phyloP scores from a whole-genome alignment of 30 jellyfish, hydroid and myxozoan species.

The Aurelia sp. region DNA sequence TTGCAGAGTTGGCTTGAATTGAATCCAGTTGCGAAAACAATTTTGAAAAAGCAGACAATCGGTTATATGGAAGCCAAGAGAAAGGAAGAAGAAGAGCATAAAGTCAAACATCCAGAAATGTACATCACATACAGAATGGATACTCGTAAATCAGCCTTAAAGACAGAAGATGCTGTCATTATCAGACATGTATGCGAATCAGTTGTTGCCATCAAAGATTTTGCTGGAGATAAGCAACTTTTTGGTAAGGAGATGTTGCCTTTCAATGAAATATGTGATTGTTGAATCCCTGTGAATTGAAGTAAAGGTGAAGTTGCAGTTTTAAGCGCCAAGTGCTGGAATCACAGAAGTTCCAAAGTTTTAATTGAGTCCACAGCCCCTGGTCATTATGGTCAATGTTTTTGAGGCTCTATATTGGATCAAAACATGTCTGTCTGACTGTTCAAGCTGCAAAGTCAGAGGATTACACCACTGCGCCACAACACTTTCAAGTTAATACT shows the following conservation, averaged over 20 bases:
- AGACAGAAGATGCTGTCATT: conserved; percentile 51
- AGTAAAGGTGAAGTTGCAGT: too few species aligned
- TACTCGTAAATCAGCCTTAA: conserved; percentile 88
- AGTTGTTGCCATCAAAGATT: conserved; percentile 83
- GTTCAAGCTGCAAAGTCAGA: too few species aligned
- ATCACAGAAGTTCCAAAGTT: too few species aligned
- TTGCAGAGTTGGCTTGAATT: conserved; percentile 86
- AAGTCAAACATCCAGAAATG: conserved; percentile 82
- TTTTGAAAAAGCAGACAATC: conserved; percentile 72
- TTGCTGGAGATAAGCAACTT: conserved; percentile 77
- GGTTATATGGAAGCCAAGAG: conserved; percentile 76
- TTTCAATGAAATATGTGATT: neutral
- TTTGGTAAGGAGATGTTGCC: conserved; percentile 73
- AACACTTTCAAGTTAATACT: too few species aligned
- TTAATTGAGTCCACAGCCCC: too few species aligned
- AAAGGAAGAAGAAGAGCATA: conserved; percentile 78
- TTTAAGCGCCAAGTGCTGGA: too few species aligned
- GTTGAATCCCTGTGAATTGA: neutral
- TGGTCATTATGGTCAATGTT: too few species aligned
- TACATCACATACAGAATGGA: conserved; percentile 78
- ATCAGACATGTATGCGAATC: conserved; percentile 86
- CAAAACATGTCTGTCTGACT: too few species aligned
- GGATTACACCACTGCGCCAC: too few species aligned
- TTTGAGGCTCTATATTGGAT: too few species aligned
- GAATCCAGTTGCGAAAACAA: conserved; percentile 75